Evolutionary conservation across 53 echinoderm and acorn worm species (phyloP).

Genomic region (Paelopatides confundens): DNA sequence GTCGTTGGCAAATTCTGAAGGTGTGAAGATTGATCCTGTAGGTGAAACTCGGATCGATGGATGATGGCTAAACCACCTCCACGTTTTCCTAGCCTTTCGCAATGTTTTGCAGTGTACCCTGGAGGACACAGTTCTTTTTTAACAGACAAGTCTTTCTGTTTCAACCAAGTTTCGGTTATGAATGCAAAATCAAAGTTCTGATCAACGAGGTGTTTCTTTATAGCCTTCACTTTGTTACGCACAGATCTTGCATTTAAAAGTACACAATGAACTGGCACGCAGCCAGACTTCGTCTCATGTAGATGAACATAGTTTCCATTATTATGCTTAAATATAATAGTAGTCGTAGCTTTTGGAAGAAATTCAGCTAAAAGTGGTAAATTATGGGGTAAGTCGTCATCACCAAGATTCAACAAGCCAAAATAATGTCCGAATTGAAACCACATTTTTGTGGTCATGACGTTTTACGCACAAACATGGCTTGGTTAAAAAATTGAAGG

Average conservation of each 20-base stretch:
- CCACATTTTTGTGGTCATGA: too few species aligned
- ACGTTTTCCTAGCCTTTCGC: not conserved
- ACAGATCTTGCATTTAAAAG: not conserved
- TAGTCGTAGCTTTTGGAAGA: too few species aligned
- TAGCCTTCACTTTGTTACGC: not conserved
- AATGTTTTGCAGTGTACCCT: not conserved
- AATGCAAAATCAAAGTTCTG: not conserved
- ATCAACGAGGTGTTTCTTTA: not conserved
- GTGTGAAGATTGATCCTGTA: not conserved
- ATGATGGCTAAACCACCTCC: not conserved
- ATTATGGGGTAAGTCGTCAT: too few species aligned
- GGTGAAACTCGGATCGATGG: not conserved
- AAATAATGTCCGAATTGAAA: too few species aligned
- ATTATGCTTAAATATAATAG: too few species aligned
- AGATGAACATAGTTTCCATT: too few species aligned
- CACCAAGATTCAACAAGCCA: too few species aligned
- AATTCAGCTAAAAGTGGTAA: too few species aligned
- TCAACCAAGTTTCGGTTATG: slow-evolving; percentile 5
- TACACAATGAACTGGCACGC: too few species aligned
- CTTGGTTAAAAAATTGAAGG: too few species aligned
- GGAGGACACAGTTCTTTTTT: not conserved
- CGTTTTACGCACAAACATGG: too few species aligned
- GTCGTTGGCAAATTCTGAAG: not conserved
- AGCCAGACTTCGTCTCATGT: too few species aligned
- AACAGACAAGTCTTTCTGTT: not conserved